Base-by-base conservation (phyloP, 2,888 invertebrate genomes). In the Salticus scenicus region DNA sequence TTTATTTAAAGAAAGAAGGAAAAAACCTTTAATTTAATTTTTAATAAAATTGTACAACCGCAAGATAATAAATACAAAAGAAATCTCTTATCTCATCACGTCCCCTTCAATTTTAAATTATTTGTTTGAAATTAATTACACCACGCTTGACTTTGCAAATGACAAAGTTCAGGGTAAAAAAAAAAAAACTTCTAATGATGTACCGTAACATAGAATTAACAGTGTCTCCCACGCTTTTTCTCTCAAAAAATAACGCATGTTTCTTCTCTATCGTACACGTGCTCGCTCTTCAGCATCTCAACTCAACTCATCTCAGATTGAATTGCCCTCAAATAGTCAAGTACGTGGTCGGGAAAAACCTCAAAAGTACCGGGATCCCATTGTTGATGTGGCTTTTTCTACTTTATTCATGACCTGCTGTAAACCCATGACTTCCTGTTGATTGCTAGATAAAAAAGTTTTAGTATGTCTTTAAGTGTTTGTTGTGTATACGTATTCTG, bases 261-360 rank as follows among this genome's bases (percentile, higher is more conserved):
- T 47, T 17, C 42, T 17, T 2, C 10, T 47, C 42, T 17, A 2
- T 47, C 37, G 42, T 47, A 14, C 42, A 47, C 42, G 42, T 47
- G 42, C 42, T 10, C n/a, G 7, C 42, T 47, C 42, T 47, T 47
- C 42, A 47, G 37, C 7, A 47, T 47, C 42, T 10, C 42, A 47
- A 47, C 42, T 47, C 42, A 47, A 47, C 42, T 47, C 42, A 17
- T 17, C 42, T 47, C 42, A 12, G 10, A 17, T 1, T 47, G 42
- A 47, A 47, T 47, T 47, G 42, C 42, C 42, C 42, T 47, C 42
- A 47, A 47, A 47, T 17, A 47, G 42, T 47, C 42, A 47, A 47
- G 42, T 47, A 47, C 42, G 17, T 17, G 14, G 42, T 47, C 42
- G 7, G 42, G 42, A 17, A 47, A 47, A 47, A 17, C 42, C 42